These are phyloP conservation scores for Chamaetylas fuelleborni DNA, from an alignment of 2,113 vertebrate species.

Conservation along the genomic window DNA sequence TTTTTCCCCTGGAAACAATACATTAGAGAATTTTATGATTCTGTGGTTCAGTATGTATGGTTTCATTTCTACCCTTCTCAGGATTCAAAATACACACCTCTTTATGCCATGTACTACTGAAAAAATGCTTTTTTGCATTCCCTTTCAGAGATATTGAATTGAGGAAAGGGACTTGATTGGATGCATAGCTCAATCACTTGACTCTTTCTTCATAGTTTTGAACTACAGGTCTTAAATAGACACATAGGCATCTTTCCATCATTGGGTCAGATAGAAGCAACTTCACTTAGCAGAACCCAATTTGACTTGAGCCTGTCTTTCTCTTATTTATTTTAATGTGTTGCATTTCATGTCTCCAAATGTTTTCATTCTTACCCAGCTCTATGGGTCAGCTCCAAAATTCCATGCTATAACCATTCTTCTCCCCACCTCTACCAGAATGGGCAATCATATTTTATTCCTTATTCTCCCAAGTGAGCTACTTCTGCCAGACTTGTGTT, in stretches of 20 bases:
- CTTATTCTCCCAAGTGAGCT: background rate
- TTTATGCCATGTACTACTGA: background rate
- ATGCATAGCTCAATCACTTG: background rate
- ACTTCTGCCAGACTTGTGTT: conserved; percentile 37
- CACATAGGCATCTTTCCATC: background rate
- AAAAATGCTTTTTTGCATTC: background rate
- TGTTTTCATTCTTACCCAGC: background rate
- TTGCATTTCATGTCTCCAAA: conserved; percentile 17
- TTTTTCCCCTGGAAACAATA: background rate
- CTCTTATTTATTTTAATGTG: background rate
- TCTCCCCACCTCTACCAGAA: conserved; percentile 23
- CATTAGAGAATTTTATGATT: background rate
- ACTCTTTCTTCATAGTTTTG: background rate
- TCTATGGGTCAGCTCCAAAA: conserved; percentile 7
- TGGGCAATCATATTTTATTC: conserved; percentile 10
- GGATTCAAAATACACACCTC: background rate
- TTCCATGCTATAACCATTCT: background rate
- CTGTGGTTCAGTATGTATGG: background rate
- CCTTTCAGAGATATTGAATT: background rate
- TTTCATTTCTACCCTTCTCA: background rate
- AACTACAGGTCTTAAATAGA: background rate
- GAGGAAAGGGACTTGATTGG: background rate
- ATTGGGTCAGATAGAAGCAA: background rate
- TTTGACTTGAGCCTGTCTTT: background rate
- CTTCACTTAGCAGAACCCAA: background rate